Evolutionary conservation across 2,113 vertebrate genomes (phyloP), one percentile per base, ranked within the genome.

Genomic region (Alaudala cheleensis): DNA sequence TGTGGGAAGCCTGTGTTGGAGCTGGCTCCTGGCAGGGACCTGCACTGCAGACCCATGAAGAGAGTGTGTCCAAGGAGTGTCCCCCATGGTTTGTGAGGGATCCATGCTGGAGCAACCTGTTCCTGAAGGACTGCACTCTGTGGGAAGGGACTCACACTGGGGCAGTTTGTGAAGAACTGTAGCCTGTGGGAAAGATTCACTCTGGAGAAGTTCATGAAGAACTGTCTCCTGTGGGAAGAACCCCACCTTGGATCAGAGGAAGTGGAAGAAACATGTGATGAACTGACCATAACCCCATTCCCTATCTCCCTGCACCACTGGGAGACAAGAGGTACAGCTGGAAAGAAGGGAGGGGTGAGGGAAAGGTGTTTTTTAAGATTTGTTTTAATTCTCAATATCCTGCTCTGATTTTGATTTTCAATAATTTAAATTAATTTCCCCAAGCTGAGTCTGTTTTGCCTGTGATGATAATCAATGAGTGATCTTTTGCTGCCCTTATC

Each of bases 401-500:
- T 56, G 22, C 26, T 77, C 71, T 33, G 64, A 50, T 62, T 83
- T 70, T 62, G 56, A 62, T 24, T 77, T 34, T 10, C 20, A 77
- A 21, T 20, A 42, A 50, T 12, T 37, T 73, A 34, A 62, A 28
- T 42, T 24, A 44, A 33, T 37, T 56, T 77, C n/a, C 69, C 54
- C 21, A 34, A 67, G 29, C 10, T 4, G 8, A 70, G 26, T 70
- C 31, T 56, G 34, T 56, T 77, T 77, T 70, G 14, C 26, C 56
- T 3, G 1, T 50, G 42, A 70, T 0, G 0, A 42, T 17, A 49
- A 62, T 28, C 3, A 4, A 2, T 50, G 34, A 56, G 31, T 44
- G 49, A 56, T 37, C 6, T 56, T 49, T 62, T 10, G 3, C 64
- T 70, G 80, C 26, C 56, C 62, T 69, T 45, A 34, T 42, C 31